phyloP scores from a whole-genome alignment of 2,113 vertebrate species.

The Hipposideros armiger region DNA sequence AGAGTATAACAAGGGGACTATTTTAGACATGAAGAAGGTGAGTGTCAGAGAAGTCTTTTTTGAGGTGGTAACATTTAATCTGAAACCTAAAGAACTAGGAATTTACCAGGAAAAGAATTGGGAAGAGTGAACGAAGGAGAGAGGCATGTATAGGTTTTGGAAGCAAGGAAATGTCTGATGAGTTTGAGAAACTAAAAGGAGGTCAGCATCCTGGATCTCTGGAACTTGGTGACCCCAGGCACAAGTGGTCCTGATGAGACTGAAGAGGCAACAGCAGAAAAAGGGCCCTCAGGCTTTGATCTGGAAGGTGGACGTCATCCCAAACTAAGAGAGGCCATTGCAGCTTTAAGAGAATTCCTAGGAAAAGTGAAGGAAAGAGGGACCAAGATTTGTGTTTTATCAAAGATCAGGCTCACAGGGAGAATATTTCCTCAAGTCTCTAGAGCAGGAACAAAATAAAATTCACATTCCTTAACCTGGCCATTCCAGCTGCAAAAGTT shows the following conservation, averaged over 20 bases:
- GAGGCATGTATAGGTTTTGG: neutral
- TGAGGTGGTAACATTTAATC: neutral
- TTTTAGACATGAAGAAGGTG: neutral
- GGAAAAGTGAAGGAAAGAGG: neutral
- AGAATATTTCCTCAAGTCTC: neutral
- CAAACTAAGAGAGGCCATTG: neutral
- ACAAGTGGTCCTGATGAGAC: neutral
- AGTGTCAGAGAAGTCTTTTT: neutral
- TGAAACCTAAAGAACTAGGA: neutral
- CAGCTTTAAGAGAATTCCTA: neutral
- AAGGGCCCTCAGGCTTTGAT: no score
- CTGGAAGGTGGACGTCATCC: neutral
- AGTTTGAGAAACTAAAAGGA: neutral
- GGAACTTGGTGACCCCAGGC: neutral
- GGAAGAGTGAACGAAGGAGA: neutral
- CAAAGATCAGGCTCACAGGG: neutral
- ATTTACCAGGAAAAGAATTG: neutral
- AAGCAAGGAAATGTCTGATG: neutral
- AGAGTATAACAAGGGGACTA: neutral
- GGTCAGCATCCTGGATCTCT: neutral
- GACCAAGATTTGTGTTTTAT: neutral
- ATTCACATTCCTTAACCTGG: neutral
- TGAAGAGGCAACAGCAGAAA: no score
- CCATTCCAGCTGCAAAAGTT: neutral
- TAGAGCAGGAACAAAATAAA: neutral